These are phyloP conservation scores for Siphamia tubifer DNA, from an alignment of 2,113 vertebrate genomes.

Conservation along the genomic window DNA sequence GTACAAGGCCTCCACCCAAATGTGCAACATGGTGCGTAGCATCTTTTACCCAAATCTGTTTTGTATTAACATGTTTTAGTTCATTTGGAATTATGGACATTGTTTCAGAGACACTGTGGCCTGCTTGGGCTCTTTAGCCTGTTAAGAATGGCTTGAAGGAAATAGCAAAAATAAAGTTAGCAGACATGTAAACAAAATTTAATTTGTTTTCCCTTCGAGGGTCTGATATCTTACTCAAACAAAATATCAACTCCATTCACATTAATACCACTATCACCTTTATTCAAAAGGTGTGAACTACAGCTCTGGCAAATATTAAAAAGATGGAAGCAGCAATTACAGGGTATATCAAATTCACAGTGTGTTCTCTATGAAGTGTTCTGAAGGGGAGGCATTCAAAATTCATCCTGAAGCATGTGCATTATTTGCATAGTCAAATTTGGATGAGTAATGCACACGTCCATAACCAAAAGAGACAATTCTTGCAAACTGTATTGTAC, in stretches of 20 bases:
- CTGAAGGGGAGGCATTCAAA: neutral
- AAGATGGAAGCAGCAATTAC: neutral
- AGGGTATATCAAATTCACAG: neutral
- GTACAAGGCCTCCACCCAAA: neutral
- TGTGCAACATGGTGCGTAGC: neutral
- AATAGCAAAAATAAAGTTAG: neutral
- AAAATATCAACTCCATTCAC: too few relatives aligned
- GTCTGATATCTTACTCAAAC: too few relatives aligned
- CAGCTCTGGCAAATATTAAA: neutral
- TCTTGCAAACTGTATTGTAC: neutral
- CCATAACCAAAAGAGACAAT: conserved; percentile 1
- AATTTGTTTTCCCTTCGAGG: neutral
- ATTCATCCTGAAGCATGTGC: neutral
- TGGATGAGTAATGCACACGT: neutral
- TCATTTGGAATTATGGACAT: neutral
- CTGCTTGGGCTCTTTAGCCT: neutral
- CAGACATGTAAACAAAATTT: too few relatives aligned
- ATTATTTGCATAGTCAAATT: neutral
- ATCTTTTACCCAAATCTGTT: neutral
- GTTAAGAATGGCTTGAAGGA: neutral
- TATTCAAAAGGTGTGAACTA: too few relatives aligned
- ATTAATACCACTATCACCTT: too few relatives aligned
- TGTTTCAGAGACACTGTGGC: neutral
- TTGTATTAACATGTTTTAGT: neutral
- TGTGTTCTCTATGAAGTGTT: neutral